Percentiles rank a stretch among this genome's conserved stretches.
Evolutionary conservation across 2,113 vertebrate genomes (phyloP).

Genomic region (Pteronura brasiliensis): DNA sequence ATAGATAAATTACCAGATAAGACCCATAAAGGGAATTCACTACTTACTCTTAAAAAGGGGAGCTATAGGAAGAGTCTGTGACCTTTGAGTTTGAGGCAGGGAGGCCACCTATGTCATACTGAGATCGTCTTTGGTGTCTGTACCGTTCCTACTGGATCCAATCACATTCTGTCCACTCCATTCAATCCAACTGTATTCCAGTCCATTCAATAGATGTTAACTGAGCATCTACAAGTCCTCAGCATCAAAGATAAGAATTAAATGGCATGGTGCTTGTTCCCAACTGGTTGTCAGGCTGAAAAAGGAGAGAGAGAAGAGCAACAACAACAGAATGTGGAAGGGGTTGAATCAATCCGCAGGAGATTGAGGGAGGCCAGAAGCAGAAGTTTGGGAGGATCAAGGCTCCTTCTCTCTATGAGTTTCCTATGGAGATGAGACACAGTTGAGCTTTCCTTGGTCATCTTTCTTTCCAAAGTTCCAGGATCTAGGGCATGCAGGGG

Average conservation of each 20-base stretch:
- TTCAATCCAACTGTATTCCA: neutral
- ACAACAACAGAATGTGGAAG: fast-evolving
- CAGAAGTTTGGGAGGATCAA: neutral
- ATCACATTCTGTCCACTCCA: neutral
- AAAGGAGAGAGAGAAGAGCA: neutral
- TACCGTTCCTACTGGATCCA: neutral
- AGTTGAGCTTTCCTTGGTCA: neutral
- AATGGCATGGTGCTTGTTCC: neutral
- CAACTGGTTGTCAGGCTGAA: neutral
- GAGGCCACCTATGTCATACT: neutral
- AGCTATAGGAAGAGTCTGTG: neutral
- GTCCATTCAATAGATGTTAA: neutral
- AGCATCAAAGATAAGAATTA: neutral
- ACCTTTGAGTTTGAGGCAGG: neutral
- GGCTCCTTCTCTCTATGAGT: neutral
- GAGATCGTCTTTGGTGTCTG: neutral
- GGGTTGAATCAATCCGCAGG: neutral
- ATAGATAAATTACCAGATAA: neutral
- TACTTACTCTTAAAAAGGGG: neutral
- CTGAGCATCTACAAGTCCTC: neutral
- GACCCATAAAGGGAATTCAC: neutral
- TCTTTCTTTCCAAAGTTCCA: neutral
- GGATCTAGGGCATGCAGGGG: fast-evolving
- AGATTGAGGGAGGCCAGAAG: neutral
- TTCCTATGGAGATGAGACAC: neutral